Evolutionary conservation across 2,888 invertebrate species (phyloP), one percentile per base, ranked within the genome.

Genomic region (Dryomyza anilis): DNA sequence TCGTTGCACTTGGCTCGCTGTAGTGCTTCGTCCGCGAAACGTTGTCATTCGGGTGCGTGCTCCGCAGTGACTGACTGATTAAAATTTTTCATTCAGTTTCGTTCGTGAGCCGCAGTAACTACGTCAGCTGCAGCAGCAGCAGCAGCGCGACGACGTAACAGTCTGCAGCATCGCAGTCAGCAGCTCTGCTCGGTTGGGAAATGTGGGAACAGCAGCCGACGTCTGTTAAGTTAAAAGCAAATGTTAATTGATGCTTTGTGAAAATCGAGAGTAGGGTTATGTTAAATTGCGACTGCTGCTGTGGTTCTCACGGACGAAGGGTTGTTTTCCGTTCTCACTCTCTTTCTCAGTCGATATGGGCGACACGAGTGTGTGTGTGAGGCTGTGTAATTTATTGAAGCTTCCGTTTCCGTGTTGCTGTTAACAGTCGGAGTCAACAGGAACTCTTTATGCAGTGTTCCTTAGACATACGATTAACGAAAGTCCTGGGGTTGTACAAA

Each of bases 1-100:
- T 36, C 27, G 29, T 29, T 30, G n/a, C 48, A 39, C 43, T 57
- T 29, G 30, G 29, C 27, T 27, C 45, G 23, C 53, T 36, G 30
- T 27, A 29, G 55, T 45, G 53, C 64, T 59, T 43, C 53, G 43
- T 66, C 69, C 69, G 70, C 68, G 53, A 63, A 64, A 66, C 69
- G 70, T 69, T 70, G 68, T 70, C 70, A 70, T 69, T 71, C 72
- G 72, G 50, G 65, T 72, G 70, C 69, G 70, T 68, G 67, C 68
- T 71, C 64, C 66, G 69, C 63, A 67, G 66, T 66, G 65, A 72
- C 69, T 66, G 65, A 72, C 69, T 72, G 56, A 72, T 61, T 50
- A 69, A 64, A 66, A 39, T 64, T 67, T 61, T 61, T 61, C 60
- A 61, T 61, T 61, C 52, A 61, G 60, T 60, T 60, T 50, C 50